Base-by-base conservation (phyloP, 2,797 vertebrate species). In the Muscicapa comitata region DNA sequence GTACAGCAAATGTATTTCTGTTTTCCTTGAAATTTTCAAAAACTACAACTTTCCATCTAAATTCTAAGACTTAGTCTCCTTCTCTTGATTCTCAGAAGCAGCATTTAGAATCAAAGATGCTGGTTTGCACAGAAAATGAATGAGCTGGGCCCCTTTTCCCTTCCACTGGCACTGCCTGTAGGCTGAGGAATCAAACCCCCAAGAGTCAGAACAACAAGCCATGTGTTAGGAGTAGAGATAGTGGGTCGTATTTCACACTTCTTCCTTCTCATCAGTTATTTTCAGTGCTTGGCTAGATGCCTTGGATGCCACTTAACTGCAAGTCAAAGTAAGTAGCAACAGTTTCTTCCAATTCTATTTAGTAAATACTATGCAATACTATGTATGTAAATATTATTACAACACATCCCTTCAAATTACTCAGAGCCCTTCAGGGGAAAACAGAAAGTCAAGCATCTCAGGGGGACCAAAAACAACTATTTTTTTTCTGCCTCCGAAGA, bases 201-300 rank as follows among this genome's bases (percentile, higher is more conserved):
- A 58, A 38, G 92, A 95, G 33, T 68, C 76, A 88, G 76, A 86
- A 75, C 55, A 86, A 45, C 24, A 80, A 94, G 28, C 58, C 86
- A 67, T 55, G 73, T 95, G 83, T 79, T 84, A 86, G 53, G 59
- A 84, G 40, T 35, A 73, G 59, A 68, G 65, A 66, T 0, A 1
- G 40, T 53, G 31, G 73, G 40, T 95, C 11, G 1, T 59, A 55
- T 93, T 95, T 95, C 80, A 84, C 83, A 47, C 62, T 38, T 93
- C 53, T 55, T 90, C 70, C 43, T 68, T 54, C 50, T 20, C 65
- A 66, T 78, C 71, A 65, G 79, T 59, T 73, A 88, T 88, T 97
- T 92, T 66, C 62, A 80, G 47, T 21, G 90, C 86, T 91, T 95
- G 92, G 94, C 95, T 89, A 74, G 63, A 72, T 72, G 81, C 76